Base-by-base conservation (phyloP, 2,113 vertebrate genomes). In the Callospermophilus lateralis region DNA sequence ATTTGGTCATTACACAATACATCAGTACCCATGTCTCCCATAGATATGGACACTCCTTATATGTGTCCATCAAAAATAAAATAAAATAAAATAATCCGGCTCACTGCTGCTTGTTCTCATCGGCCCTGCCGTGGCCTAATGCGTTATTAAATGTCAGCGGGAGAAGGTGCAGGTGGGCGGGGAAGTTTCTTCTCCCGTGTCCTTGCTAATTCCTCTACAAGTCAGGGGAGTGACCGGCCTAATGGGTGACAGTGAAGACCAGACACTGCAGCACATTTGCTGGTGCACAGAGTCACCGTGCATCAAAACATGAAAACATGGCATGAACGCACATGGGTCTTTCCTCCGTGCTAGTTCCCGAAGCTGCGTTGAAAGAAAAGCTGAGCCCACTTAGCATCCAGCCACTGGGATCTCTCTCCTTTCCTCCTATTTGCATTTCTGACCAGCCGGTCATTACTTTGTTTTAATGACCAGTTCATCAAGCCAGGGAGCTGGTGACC, bases 311-410 rank as follows among this genome's bases (percentile, higher is more conserved):
- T 9, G 4, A 73, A 58, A 39, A 74, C 1, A 17, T 9, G 4
- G 8, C n/a, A 4, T 32, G 55, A 37, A 78, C 63, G 53, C 58
- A 65, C 10, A 3, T 4, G 24, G 15, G 22, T 42, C n/a, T 89
- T 42, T 6, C 3, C 1, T 51, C 9, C 1, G 3, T 28, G 26
- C 1, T 42, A 48, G 37, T 32, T 16, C 53, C 15, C 6, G 19
- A 61, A 30, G 17, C 30, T 39, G 39, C 20, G 11, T 34, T 34
- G 1, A 26, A 55, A 72, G 32, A 12, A 4, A 2, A 83, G 53
- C 37, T 17, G 26, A 58, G 3, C 2, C 13, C 85, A 58, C 24
- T 68, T 30, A 17, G 4, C 65, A 72, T 22, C 10, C 39, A 86
- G 34, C 30, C 34, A 16, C 10, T 11, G 0, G 32, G 32, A 34